Evolutionary conservation across 2,888 invertebrate species (phyloP), one percentile per base, ranked within the genome.

Genomic region (Lysandra bellargus): DNA sequence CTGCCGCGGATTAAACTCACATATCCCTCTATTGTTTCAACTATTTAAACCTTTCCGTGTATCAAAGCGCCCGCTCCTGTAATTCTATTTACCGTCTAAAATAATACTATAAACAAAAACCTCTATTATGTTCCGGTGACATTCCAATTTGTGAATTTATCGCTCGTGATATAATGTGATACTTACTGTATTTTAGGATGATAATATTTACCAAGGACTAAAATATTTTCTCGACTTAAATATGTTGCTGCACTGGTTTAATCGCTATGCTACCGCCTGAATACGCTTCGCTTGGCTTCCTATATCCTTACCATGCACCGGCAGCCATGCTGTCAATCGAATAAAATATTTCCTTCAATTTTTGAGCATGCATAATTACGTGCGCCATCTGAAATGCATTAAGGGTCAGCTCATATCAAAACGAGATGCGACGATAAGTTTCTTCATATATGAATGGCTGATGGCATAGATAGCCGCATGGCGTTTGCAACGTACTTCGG

Each of bases 1-100:
- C 85, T 86, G 87, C 83, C 80, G 82, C 87, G 92, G 93, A 93
- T 93, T 93, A 93, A 85, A 86, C 84, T 87, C 85, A 87, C 84
- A 87, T 88, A 88, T 88, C 85, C 85, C 83, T 85, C 84, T 88
- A 89, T 89, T 89, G 88, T 90, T 89, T 86, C 85, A 85, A 79
- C 83, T 86, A 84, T 84, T 83, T 86, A 87, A 90, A 86, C 83
- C 83, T 86, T 88, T 87, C 85, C 82, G 84, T 87, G 85, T 85
- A 86, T 84, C 81, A 82, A 81, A 83, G 81, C 80, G 76, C 69
- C 33, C 81, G 75, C 80, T 81, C 80, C 81, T 78, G 83, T 84
- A 83, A 84, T 83, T 37, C 1, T 69, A 69, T 69, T 69, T 69
- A 69, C 69, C 33, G 17, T 69, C 14, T 69, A 69, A 69, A 69